phyloP scores from a whole-genome alignment of 2,797 vertebrate species.

The Staurois parvus region DNA sequence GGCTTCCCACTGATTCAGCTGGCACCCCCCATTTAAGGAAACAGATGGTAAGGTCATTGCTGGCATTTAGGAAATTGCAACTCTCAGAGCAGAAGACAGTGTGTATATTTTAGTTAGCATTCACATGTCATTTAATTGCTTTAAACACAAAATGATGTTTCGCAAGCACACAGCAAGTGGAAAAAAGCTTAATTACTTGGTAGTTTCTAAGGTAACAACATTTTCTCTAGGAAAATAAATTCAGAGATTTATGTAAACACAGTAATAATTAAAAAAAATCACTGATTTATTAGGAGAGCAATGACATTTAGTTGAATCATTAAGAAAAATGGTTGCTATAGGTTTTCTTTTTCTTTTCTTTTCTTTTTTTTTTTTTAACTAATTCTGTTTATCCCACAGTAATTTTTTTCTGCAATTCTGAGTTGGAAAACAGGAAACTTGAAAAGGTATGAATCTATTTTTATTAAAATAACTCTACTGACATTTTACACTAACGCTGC shows the following conservation, averaged over 20 bases:
- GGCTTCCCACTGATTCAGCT: conserved; percentile 61
- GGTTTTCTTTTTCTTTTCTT: conserved; percentile 40
- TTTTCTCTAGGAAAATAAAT: conserved; percentile 62
- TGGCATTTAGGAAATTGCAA: conserved; percentile 62
- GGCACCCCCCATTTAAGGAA: conserved; percentile 59
- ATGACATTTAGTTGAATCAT: conserved; percentile 59
- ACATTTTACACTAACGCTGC: neutral
- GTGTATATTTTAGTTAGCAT: conserved; percentile 60
- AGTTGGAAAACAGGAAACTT: neutral
- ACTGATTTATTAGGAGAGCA: conserved; percentile 58
- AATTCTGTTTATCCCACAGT: conserved; percentile 45
- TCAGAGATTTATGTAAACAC: conserved; percentile 61
- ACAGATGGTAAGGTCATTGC: conserved; percentile 63
- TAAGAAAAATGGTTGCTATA: conserved; percentile 52
- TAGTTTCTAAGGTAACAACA: conserved; percentile 62
- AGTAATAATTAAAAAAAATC: conserved; percentile 59
- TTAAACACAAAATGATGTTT: conserved; percentile 63
- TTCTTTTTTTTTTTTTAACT: conserved; percentile 29
- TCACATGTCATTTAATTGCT: conserved; percentile 62
- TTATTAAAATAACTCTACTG: neutral
- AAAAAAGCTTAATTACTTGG: conserved; percentile 60
- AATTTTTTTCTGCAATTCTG: conserved; percentile 36
- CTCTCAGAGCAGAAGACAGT: conserved; percentile 60
- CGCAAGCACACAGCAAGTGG: conserved; percentile 51
- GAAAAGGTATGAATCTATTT: neutral